Percentiles rank a stretch among this genome's conserved stretches.
These are phyloP conservation scores for Phortica okadai DNA, from an alignment of 2,888 invertebrate genomes.

Conservation along the genomic window DNA sequence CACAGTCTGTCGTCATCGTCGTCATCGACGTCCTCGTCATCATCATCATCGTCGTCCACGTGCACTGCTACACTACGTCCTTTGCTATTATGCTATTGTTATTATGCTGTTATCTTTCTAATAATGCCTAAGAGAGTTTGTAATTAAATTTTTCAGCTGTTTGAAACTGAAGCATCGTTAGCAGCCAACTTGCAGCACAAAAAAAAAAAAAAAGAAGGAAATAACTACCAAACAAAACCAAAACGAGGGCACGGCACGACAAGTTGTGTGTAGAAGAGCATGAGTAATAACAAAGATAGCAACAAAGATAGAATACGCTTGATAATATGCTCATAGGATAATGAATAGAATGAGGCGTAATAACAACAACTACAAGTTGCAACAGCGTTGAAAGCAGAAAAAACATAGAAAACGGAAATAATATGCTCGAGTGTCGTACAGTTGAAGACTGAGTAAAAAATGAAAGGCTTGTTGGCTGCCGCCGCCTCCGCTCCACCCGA, in stretches of 20 bases:
- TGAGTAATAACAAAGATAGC: not conserved
- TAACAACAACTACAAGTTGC: conserved; percentile 3
- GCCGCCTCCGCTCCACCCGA: not conserved
- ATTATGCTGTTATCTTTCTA: conserved; percentile 71
- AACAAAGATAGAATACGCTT: conserved; percentile 57
- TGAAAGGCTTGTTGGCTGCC: not conserved
- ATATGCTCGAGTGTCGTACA: conserved; percentile 48
- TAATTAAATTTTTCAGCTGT: conserved; percentile 65
- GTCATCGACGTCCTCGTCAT: not conserved
- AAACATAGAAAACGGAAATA: conserved; percentile 67
- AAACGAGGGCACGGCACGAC: not conserved
- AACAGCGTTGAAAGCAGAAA: conserved; percentile 54
- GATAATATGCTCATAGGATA: conserved; percentile 63
- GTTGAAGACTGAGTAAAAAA: not conserved
- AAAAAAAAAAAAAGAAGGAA: conserved; percentile 4
- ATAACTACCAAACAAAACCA: not conserved
- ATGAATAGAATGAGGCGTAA: conserved; percentile 8
- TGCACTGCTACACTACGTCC: not conserved
- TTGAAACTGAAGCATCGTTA: conserved; percentile 53
- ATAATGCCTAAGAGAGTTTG: conserved; percentile 72
- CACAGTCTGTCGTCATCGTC: conserved; percentile 24
- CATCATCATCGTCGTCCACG: not conserved
- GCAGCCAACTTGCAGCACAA: conserved; percentile 35
- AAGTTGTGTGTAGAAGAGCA: not conserved
- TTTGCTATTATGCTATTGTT: conserved; percentile 53